Conservation (phyloP, 2,113 vertebrate genomes). For the Leptodactylus fuscus region DNA sequence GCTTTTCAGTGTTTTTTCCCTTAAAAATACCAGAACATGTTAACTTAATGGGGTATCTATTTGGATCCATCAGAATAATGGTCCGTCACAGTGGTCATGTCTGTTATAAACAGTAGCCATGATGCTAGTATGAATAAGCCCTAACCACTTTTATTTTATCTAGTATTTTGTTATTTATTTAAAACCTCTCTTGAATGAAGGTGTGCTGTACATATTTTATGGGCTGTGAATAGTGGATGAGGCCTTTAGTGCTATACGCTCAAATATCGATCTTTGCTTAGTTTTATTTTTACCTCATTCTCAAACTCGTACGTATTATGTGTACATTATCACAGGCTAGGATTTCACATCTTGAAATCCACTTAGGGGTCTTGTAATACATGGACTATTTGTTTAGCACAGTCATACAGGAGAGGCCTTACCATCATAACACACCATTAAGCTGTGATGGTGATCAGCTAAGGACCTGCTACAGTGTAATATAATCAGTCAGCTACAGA, state of each 20-base stretch:
- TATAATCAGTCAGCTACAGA: slow-evolving; percentile 28
- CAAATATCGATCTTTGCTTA: slow-evolving; percentile 30
- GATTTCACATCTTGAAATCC: slow-evolving; percentile 58
- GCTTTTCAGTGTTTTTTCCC: no score
- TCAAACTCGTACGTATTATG: slow-evolving; percentile 29
- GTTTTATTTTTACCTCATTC: slow-evolving; percentile 25
- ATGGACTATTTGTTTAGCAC: slow-evolving; percentile 18
- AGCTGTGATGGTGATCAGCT: slow-evolving; percentile 20
- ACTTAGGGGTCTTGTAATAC: slow-evolving; percentile 44
- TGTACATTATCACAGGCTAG: slow-evolving; percentile 53
- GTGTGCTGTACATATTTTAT: neutral
- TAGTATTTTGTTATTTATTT: no score
- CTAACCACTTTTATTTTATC: no score
- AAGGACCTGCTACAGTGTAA: slow-evolving; percentile 17
- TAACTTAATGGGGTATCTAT: no score
- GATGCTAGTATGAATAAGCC: neutral
- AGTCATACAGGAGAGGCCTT: neutral
- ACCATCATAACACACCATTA: slow-evolving; percentile 38
- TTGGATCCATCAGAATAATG: neutral
- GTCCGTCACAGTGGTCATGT: neutral
- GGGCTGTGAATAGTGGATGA: neutral
- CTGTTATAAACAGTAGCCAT: neutral
- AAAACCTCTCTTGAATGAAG: no score
- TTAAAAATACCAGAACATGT: no score
- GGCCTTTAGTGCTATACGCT: neutral